Evolutionary conservation across 2,113 vertebrate genomes (phyloP).

Genomic region (Illadopsis cleaveri): DNA sequence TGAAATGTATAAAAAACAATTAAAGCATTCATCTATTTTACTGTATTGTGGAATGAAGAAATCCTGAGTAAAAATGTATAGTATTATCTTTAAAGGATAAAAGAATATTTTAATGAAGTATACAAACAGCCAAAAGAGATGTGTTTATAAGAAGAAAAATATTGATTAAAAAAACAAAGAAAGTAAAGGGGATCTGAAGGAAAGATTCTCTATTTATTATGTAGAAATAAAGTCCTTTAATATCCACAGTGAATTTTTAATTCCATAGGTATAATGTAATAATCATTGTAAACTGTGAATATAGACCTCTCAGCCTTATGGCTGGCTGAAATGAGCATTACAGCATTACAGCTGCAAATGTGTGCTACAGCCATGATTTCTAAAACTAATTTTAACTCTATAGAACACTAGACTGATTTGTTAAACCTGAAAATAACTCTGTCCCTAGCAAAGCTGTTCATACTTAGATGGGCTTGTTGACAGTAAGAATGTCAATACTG

Average conservation of each 20-base stretch:
- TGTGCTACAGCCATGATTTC: not conserved
- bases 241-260: not conserved
- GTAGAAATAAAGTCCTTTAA: not conserved
- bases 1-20: not conserved
- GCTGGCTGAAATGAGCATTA: not conserved
- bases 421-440: not conserved
- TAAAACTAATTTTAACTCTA: not conserved
- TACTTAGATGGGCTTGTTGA: not conserved
- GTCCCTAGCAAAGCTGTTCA: not conserved
- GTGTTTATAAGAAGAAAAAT: not conserved
- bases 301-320: not conserved
- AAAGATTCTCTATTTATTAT: not conserved
- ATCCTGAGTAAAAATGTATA: not conserved
- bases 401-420: not conserved
- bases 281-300: not conserved
- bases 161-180: not conserved
- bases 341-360: not conserved
- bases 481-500: not conserved
- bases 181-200: not conserved
- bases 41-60: not conserved
- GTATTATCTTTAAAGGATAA: not conserved
- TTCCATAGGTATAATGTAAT: not conserved
- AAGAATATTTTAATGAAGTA: not conserved
- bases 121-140: not conserved
- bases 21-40: not conserved